phyloP scores from a whole-genome alignment of 2,888 invertebrate genomes.

The Mesorhabditis spiculigera region DNA sequence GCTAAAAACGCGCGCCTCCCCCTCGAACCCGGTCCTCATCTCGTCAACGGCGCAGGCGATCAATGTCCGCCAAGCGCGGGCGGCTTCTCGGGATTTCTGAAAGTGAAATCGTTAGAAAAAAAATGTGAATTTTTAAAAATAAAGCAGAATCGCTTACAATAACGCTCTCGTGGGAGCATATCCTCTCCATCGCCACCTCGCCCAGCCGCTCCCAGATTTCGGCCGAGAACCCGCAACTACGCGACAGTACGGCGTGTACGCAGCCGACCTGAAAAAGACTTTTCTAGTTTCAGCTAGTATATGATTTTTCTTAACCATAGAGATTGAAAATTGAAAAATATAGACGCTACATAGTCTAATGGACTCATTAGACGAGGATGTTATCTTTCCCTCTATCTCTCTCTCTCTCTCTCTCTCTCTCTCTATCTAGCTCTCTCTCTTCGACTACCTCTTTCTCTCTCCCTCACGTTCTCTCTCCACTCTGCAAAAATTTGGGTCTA shows the following conservation, averaged over 20 bases:
- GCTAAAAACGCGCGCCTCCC: slow-evolving; percentile 32
- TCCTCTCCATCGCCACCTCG: slow-evolving; percentile 55
- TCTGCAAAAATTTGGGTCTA: too few species aligned
- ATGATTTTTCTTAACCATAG: neutral
- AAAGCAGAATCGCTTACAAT: slow-evolving; percentile 17
- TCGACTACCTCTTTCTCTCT: too few species aligned
- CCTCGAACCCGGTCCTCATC: slow-evolving; percentile 52
- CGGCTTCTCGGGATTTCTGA: slow-evolving; percentile 55
- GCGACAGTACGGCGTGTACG: slow-evolving; percentile 34
- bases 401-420: too few species aligned
- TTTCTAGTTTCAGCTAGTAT: neutral
- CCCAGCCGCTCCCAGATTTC: slow-evolving; percentile 57
- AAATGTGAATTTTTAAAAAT: neutral
- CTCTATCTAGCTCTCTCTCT: too few species aligned
- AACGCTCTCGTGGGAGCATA: slow-evolving; percentile 38
- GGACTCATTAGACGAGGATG: too few species aligned
- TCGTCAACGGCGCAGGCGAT: slow-evolving; percentile 55
- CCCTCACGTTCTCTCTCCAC: too few species aligned
- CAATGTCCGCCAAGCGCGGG: slow-evolving; percentile 52
- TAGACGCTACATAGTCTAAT: too few species aligned
- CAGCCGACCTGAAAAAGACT: slow-evolving; percentile 10
- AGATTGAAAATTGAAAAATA: too few species aligned
- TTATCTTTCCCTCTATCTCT: too few species aligned
- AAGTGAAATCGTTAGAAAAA: slow-evolving; percentile 14
- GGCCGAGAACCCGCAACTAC: slow-evolving; percentile 33